A percentile compares a stretch with the other conserved stretches of the same genome.
These are phyloP conservation scores for Styela plicata DNA, from an alignment of 23 tunicate species.

Conservation along the genomic window DNA sequence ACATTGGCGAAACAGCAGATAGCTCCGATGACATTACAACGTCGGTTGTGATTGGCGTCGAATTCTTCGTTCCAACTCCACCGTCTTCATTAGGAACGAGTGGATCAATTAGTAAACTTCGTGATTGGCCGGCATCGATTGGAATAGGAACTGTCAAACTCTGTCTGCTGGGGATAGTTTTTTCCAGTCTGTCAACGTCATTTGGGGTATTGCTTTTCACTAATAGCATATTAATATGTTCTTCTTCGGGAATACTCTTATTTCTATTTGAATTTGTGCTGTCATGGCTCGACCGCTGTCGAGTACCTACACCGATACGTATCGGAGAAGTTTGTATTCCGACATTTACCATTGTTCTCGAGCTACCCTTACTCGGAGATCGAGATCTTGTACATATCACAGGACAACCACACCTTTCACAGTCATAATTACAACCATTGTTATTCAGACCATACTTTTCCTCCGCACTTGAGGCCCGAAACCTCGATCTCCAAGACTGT, in stretches of 20 bases:
- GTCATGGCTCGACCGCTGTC: neutral
- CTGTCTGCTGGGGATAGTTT: neutral
- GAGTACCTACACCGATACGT: neutral
- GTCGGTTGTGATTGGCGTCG: neutral
- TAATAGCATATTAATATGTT: too few species aligned
- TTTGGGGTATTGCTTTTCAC: neutral
- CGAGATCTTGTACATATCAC: neutral
- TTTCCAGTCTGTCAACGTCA: neutral
- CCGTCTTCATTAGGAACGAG: neutral
- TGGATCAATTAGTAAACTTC: neutral
- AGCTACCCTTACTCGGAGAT: neutral
- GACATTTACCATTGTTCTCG: conserved; percentile 13
- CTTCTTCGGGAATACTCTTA: neutral
- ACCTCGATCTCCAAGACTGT: conserved; percentile 23
- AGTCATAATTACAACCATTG: neutral
- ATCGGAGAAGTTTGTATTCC: conserved; percentile 24
- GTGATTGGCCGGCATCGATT: neutral
- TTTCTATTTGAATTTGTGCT: neutral
- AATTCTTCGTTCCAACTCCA: neutral
- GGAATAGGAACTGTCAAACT: neutral
- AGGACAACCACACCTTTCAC: neutral
- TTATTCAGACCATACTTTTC: conserved; percentile 1
- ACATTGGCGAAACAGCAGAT: neutral
- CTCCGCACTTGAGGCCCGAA: neutral
- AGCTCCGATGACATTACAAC: neutral